Conservation (phyloP, 2,888 invertebrate species). For the Hoplodrina blanda region DNA sequence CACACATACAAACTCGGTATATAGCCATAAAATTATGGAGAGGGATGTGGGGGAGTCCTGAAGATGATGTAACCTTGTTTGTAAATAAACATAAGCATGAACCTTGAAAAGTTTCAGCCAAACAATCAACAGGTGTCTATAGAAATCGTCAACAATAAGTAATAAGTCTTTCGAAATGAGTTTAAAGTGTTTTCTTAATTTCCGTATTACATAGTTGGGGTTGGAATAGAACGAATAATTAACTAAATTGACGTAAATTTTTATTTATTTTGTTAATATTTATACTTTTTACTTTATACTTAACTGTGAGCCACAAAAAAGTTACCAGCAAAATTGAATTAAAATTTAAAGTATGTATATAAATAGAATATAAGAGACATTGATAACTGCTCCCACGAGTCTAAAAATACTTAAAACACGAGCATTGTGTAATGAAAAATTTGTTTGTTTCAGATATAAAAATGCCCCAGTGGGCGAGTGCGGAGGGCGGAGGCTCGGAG, state of each 20-base stretch:
- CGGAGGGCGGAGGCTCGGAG: constrained; percentile 75
- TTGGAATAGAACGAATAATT: background rate
- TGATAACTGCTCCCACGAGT: background rate
- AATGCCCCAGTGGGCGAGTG: constrained; percentile 84
- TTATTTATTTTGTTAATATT: background rate
- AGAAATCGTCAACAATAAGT: background rate
- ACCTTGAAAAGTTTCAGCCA: constrained; percentile 9
- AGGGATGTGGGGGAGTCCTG: background rate
- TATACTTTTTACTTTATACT: background rate
- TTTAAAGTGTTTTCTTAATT: background rate
- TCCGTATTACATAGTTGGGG: background rate
- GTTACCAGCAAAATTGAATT: background rate
- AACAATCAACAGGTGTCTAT: constrained; percentile 27
- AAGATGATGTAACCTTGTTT: background rate
- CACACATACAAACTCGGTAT: background rate
- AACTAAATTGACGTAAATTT: background rate
- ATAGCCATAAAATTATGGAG: background rate
- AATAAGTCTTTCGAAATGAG: background rate
- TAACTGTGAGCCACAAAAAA: background rate
- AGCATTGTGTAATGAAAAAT: constrained; percentile 19
- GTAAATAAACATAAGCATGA: constrained; percentile 1
- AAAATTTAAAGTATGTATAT: background rate
- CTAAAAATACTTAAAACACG: constrained; percentile 1
- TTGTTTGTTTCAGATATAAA: constrained; percentile 58
- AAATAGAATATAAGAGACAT: background rate